Conservation (phyloP, 2,113 vertebrate genomes). For the Coptodon bakossiorum region DNA sequence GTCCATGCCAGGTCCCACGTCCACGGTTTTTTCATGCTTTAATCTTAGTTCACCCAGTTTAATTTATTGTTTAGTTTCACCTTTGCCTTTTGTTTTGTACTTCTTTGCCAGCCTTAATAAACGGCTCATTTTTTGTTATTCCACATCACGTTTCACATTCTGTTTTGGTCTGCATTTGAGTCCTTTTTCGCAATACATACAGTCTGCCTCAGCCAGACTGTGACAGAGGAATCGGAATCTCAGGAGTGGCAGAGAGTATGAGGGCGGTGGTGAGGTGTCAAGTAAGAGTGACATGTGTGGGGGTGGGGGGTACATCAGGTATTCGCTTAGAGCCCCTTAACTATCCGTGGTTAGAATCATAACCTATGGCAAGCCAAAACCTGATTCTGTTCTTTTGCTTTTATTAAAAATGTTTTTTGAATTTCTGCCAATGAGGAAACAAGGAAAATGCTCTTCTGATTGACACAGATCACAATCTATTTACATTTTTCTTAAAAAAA, state of each 20-base stretch:
- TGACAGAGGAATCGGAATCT: fast-evolving
- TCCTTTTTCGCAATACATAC: background rate
- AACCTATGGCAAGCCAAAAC: fast-evolving
- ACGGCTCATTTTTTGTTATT: background rate
- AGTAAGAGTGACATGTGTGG: background rate
- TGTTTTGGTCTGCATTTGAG: background rate
- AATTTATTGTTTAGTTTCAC: background rate
- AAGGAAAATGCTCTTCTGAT: background rate
- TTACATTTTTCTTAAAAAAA: background rate
- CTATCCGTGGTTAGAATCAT: background rate
- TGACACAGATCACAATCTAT: background rate
- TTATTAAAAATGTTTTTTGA: background rate
- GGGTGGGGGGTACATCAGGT: background rate
- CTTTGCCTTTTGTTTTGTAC: background rate
- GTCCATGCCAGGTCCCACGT: background rate
- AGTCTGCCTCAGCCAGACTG: background rate
- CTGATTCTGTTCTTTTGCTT: background rate
- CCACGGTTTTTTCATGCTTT: background rate
- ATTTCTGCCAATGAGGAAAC: background rate
- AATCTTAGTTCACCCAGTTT: background rate
- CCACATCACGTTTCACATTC: background rate
- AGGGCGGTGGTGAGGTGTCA: background rate
- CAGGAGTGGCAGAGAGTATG: background rate
- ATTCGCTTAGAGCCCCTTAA: background rate
- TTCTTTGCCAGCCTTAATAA: background rate